Evolutionary conservation across 2,113 vertebrate species (phyloP), one percentile per base, ranked within the genome.

Genomic region (Symphodus melops): DNA sequence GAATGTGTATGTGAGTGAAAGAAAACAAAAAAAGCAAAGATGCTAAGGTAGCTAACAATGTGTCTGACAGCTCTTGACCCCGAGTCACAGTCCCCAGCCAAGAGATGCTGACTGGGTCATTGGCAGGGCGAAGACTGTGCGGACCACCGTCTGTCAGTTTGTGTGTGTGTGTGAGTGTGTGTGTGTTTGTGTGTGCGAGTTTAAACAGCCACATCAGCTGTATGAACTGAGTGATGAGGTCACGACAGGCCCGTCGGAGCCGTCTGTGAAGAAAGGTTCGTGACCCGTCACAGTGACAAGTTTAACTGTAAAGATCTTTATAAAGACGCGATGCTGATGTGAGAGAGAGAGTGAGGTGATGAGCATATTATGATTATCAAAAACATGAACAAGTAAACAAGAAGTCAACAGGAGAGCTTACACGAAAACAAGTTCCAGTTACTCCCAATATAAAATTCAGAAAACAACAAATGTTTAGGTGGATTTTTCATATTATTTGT

Each of bases 41-140:
- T 61, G 67, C 72, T 53, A 69, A 76, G 44, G 64, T 72, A 65
- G 78, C 78, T 66, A 79, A 75, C 68, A 63, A 53, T 46, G 75
- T 73, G 59, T 58, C 48, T 84, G 91, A 90, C 85, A 87, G 82
- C 78, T 75, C 68, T 25, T 82, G 82, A 91, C 84, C 82, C 66
- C n/a, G 3, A 68, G 80, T 68, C 11, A 1, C 16, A 68, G 68
- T 80, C 49, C 25, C 44, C n/a, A 44, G 66, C 16, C 63, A 67
- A 57, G 57, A 72, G 60, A 89, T 77, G 68, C 74, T 72, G 84
- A 83, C 81, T 55, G 75, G 49, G 28, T 59, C 68, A 54, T 9
- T 33, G n/a, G n/a, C 37, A 21, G 53, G 60, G 25, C 57, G 28
- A 21, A 59, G 17, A 54, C 62, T 62, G 63, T 4, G 4, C 55